phyloP scores from a whole-genome alignment of 2,797 vertebrate species.

The Thalassophryne amazonica region DNA sequence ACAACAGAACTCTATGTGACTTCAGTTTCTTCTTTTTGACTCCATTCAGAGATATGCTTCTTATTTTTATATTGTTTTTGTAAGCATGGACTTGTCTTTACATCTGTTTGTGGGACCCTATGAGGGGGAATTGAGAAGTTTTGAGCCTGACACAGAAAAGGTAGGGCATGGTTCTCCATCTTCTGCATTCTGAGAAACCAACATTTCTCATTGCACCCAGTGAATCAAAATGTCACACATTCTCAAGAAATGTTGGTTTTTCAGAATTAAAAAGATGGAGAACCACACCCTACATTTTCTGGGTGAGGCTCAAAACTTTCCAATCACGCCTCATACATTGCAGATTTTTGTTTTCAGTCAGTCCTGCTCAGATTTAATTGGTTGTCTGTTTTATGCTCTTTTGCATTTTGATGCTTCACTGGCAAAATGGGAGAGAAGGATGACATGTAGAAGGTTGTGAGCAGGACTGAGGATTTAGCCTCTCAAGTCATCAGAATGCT shows the following conservation, averaged over 20 bases:
- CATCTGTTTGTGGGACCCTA: constrained; percentile 32
- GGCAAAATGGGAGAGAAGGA: constrained; percentile 1
- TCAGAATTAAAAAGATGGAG: too few relatives aligned
- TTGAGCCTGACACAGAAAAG: too few relatives aligned
- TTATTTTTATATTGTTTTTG: constrained; percentile 66
- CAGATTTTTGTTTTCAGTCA: constrained; percentile 34
- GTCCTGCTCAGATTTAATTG: constrained; percentile 30
- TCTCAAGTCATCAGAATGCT: neutral
- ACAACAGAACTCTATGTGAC: constrained; percentile 43
- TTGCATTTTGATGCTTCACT: constrained; percentile 22
- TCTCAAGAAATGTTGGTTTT: too few relatives aligned
- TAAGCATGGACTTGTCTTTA: constrained; percentile 50
- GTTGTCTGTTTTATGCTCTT: constrained; percentile 3
- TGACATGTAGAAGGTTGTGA: constrained; percentile 35
- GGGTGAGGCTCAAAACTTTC: too few relatives aligned
- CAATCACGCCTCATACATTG: too few relatives aligned
- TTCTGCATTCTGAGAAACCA: too few relatives aligned
- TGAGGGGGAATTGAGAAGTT: too few relatives aligned
- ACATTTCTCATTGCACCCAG: too few relatives aligned
- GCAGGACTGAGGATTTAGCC: constrained; percentile 51
- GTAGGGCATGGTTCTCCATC: too few relatives aligned
- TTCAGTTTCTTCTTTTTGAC: constrained; percentile 41
- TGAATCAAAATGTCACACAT: too few relatives aligned
- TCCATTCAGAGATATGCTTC: constrained; percentile 56
- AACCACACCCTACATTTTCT: too few relatives aligned